Percentiles rank a stretch among this genome's conserved stretches.
phyloP scores from a whole-genome alignment of 2,888 invertebrate genomes.

The Hydraecia micacea region DNA sequence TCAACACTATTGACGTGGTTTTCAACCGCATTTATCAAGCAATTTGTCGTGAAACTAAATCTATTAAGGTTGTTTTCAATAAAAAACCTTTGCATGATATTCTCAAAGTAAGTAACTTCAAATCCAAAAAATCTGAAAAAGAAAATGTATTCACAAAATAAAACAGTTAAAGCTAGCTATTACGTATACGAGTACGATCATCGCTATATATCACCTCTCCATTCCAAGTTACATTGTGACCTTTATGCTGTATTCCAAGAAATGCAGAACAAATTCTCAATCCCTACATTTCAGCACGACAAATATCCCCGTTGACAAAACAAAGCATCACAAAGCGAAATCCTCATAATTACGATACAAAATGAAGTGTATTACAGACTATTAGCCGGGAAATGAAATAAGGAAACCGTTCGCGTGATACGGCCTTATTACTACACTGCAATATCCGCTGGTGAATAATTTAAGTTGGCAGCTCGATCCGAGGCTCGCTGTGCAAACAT shows the following conservation, averaged over 20 bases:
- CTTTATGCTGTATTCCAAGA: background rate
- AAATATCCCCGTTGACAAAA: slow-evolving; percentile 16
- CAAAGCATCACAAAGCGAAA: slow-evolving; percentile 11
- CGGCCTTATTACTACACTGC: slow-evolving; percentile 68
- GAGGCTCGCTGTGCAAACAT: slow-evolving; percentile 43
- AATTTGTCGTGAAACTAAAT: slow-evolving; percentile 8
- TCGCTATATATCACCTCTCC: background rate
- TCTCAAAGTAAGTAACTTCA: background rate
- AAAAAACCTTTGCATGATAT: background rate
- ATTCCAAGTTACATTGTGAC: background rate
- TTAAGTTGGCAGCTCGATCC: slow-evolving; percentile 52
- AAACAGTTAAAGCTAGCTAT: background rate
- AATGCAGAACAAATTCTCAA: slow-evolving; percentile 9
- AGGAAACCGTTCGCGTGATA: slow-evolving; percentile 69
- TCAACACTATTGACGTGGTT: slow-evolving; percentile 10
- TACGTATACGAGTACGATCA: too few relatives aligned
- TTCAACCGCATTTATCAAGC: slow-evolving; percentile 4
- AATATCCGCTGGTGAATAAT: slow-evolving; percentile 71
- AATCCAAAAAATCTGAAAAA: background rate
- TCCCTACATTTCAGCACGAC: background rate
- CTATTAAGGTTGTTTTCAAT: background rate
- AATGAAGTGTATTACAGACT: slow-evolving; percentile 42
- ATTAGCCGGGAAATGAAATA: slow-evolving; percentile 65
- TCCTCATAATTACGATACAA: slow-evolving; percentile 25
- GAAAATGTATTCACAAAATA: background rate